Base-by-base conservation (phyloP, 2,888 invertebrate species). In the Napeogenes inachia region DNA sequence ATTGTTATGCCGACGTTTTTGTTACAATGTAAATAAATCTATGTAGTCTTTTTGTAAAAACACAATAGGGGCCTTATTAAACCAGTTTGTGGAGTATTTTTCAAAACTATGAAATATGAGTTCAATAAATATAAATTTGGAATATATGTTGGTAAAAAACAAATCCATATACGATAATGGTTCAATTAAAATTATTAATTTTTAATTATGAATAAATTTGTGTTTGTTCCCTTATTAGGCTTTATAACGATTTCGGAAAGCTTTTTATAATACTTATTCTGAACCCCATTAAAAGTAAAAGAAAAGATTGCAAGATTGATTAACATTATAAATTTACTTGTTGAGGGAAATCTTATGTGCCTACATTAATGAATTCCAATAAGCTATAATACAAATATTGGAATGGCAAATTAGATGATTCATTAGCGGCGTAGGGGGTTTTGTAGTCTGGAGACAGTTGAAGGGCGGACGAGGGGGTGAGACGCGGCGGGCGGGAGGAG, bases 381-480 rank as follows among this genome's bases (percentile, higher is more conserved):
- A 42, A 38, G 8, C 38, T 38, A 10, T 10, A 42, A 6, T 42
- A 10, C 3, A 10, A 42, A 42, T 10, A 42, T 42, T 42, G 42
- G 8, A 42, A 42, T 42, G 42, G 42, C 42, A 42, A 42, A 42
- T 59, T 59, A 56, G 64, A 55, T 58, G 61, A 60, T 59, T 67
- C 70, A 70, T 70, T 68, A 72, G 67, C 67, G 67, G 63, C 57
- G 65, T 56, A 59, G 53, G 63, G 59, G 64, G 65, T 10, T 42
- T 12, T 10, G 42, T 42, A 42, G 42, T 42, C 42, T 45, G 57
- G 46, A 45, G 13, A 56, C 13, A 65, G 50, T 55, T 64, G 56
- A 58, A 30, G 64, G 66, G 57, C 65, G 47, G 47, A 38, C 63
- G 53, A 65, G 56, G 59, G 57, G 53, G 60, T 42, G 42, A 42